Conservation (phyloP, 2,797 vertebrate genomes). For the Cyclura pinguis region DNA sequence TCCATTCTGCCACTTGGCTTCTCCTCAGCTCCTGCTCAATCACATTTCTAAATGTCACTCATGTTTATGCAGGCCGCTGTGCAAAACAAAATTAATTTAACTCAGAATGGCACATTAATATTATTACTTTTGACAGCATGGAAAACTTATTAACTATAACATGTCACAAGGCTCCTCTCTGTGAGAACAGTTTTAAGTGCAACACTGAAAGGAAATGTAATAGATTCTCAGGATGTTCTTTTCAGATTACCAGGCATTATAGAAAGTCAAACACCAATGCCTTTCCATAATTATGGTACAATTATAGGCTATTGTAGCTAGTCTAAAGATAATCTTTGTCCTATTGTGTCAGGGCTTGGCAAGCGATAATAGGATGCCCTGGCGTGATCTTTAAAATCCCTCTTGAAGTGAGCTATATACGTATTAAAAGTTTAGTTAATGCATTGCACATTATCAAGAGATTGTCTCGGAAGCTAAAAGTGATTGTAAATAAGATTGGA, state of each 20-base stretch:
- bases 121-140: slow-evolving; percentile 84
- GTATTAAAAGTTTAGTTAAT: slow-evolving; percentile 29
- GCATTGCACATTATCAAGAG: slow-evolving; percentile 6
- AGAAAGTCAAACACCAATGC: slow-evolving; percentile 63
- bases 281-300: slow-evolving; percentile 66
- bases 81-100: slow-evolving; percentile 85
- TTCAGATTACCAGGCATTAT: slow-evolving; percentile 56
- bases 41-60: slow-evolving; percentile 80
- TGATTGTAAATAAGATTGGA: background rate
- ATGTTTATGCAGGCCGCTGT: slow-evolving; percentile 75
- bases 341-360: slow-evolving; percentile 51
- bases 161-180: slow-evolving; percentile 72
- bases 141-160: slow-evolving; percentile 81
- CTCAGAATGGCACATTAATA: slow-evolving; percentile 78
- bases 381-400: slow-evolving; percentile 48
- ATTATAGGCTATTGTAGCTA: slow-evolving; percentile 54
- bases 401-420: background rate
- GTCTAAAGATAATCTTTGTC: slow-evolving; percentile 50
- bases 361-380: slow-evolving; percentile 34
- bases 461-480: slow-evolving; percentile 33
- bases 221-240: slow-evolving; percentile 54
- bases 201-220: slow-evolving; percentile 69
- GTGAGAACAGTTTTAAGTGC: slow-evolving; percentile 60
- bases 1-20: slow-evolving; percentile 71
- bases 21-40: slow-evolving; percentile 71